Conservation (phyloP, 2,888 invertebrate genomes). For the Steinernema scapterisci region DNA sequence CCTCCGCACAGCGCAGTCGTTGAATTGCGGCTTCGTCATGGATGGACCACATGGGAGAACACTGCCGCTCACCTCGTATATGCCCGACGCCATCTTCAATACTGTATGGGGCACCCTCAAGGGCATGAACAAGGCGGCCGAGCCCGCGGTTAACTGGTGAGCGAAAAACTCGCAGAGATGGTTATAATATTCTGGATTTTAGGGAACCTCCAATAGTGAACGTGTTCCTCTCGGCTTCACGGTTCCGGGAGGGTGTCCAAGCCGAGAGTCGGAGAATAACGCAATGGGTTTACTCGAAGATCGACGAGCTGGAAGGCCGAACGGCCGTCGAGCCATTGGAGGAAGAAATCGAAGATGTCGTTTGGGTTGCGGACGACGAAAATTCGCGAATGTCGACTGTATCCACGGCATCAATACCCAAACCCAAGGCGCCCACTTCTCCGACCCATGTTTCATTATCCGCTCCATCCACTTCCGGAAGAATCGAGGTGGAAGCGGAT, state of each 20-base stretch:
- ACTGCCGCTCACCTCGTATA: not conserved
- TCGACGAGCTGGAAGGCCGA: constrained; percentile 13
- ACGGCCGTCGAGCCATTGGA: not conserved
- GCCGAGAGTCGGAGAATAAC: not conserved
- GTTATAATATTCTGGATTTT: too few species aligned
- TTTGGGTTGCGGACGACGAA: not conserved
- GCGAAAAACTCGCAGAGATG: not conserved
- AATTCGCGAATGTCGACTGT: not conserved
- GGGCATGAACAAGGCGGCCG: not conserved
- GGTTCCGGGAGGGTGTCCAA: not conserved
- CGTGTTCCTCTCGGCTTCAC: constrained; percentile 18
- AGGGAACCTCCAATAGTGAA: constrained; percentile 11
- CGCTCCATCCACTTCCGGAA: not conserved
- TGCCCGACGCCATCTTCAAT: constrained; percentile 12
- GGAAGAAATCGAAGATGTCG: not conserved
- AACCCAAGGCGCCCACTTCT: not conserved
- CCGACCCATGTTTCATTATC: not conserved
- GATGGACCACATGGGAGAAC: constrained; percentile 16
- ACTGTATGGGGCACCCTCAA: not conserved
- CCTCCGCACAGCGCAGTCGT: constrained; percentile 11
- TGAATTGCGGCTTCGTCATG: constrained; percentile 27
- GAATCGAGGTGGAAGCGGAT: not conserved
- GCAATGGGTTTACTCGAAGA: constrained; percentile 5
- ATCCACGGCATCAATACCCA: not conserved
- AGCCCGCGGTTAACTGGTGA: not conserved